These are phyloP conservation scores for Pseudomyrmex sp. DNA, from an alignment of 1,140 invertebrate genomes.

Conservation along the genomic window DNA sequence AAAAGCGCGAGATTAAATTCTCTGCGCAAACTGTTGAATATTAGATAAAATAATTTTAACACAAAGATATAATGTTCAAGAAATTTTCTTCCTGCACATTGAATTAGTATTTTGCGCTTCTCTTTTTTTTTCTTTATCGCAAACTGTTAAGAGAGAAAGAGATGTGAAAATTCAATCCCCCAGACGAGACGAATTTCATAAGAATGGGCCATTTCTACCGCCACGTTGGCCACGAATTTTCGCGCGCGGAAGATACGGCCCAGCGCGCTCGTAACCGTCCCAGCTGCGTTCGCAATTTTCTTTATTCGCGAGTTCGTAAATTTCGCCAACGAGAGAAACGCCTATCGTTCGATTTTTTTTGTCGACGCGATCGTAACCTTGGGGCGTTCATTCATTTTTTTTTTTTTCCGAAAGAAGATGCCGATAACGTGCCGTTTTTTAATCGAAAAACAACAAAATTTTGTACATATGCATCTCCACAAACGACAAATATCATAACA, in stretches of 20 bases:
- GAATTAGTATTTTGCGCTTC: background rate
- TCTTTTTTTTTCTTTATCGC: background rate
- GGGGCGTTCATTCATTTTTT: background rate
- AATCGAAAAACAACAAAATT: no score
- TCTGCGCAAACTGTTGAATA: background rate
- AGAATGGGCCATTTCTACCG: conserved; percentile 12
- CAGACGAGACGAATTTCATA: background rate
- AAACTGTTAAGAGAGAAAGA: conserved; percentile 20
- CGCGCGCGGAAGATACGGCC: background rate
- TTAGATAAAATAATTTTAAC: background rate
- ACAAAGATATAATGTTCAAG: background rate
- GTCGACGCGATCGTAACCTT: conserved; percentile 4
- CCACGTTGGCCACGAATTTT: conserved; percentile 26
- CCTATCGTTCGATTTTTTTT: background rate
- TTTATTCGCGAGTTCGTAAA: conserved; percentile 44
- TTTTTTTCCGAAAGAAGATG: conserved; percentile 2
- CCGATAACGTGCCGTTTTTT: no score
- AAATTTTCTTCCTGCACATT: background rate
- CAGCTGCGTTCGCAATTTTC: conserved; percentile 50
- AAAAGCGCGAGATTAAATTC: conserved; percentile 13
- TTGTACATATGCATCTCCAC: no score
- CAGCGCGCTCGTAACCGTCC: conserved; percentile 26
- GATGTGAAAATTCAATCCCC: conserved; percentile 32
- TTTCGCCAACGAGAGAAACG: background rate
- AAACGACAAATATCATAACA: background rate